A percentile compares a stretch with the other conserved stretches of the same genome.
Evolutionary conservation across 1,140 invertebrate species (phyloP).

Genomic region (Neodiprion pinetum): DNA sequence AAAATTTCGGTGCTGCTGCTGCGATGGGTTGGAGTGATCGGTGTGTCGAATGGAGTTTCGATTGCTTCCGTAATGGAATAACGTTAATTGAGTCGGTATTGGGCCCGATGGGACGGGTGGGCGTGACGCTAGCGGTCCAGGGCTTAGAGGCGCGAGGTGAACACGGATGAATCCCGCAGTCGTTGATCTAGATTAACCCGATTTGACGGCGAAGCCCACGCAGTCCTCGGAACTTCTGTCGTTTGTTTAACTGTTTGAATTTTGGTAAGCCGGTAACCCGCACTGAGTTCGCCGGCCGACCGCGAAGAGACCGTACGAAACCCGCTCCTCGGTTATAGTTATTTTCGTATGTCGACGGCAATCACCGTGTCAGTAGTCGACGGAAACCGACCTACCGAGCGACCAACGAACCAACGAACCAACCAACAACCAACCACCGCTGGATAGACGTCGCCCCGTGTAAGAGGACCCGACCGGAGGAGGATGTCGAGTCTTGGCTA

Average conservation of each 20-base stretch:
- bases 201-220: neutral
- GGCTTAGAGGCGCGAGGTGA: neutral
- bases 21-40: too few species aligned
- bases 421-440: too few species aligned
- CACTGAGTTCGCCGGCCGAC: neutral
- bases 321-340: neutral
- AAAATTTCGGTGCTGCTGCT: too few species aligned
- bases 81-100: too few species aligned
- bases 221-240: neutral
- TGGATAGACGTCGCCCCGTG: neutral
- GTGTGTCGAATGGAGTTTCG: too few species aligned
- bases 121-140: neutral
- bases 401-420: neutral
- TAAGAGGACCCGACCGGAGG: neutral
- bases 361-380: neutral
- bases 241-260: conserved; percentile 6
- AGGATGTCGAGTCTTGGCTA: conserved; percentile 1
- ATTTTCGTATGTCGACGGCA: neutral
- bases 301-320: neutral
- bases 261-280: neutral
- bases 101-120: neutral
- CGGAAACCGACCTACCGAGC: neutral
- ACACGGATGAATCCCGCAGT: neutral
- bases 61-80: too few species aligned
- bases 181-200: conserved; percentile 4